Base-by-base conservation (phyloP, 2,888 invertebrate species). In the Nemotelus nigrinus region DNA sequence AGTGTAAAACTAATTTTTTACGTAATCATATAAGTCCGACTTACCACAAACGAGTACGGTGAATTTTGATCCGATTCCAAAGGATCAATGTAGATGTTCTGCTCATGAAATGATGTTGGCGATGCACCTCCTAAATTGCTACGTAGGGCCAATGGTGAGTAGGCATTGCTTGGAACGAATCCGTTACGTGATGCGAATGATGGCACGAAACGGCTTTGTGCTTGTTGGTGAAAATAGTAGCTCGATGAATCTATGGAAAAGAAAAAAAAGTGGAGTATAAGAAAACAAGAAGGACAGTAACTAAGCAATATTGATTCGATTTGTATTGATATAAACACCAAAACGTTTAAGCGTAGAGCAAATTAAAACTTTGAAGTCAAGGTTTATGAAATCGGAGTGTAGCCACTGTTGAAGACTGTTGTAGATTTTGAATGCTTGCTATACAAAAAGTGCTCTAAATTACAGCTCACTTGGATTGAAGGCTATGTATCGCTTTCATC, bases 61-160 rank as follows among this genome's bases (percentile, higher is more conserved):
- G 81, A 77, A 71, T 80, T 81, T 70, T 82, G 81, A 25, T 81
- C 81, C 72, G 81, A 50, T 65, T 76, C 65, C 48, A 55, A n/a
- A 78, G 84, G 83, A 81, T 83, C 84, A 74, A 86, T 83, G 78
- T 84, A 87, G 67, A 87, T 80, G 4, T 85, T 82, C 78, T 86
- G 86, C 45, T 86, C 86, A 79, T 87, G 86, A 82, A 84, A 87
- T 8, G 87, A 84, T 43, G 84, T 85, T 0, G 86, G 84, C 3
- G 84, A 78, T 41, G 80, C 80, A 43, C 80, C 77, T 39, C 80
- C 63, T 44, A 79, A 79, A 64, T 48, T 44, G 55, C 67, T 80
- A 64, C 65, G 74, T n/a, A 70, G 6, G 48, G 41, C 55, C 53
- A 63, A 7, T 39, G 74, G 39, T 25, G 63, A 45, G 48, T 44